phyloP scores from a whole-genome alignment of 1,140 invertebrate species.

The Papilio xuthus region DNA sequence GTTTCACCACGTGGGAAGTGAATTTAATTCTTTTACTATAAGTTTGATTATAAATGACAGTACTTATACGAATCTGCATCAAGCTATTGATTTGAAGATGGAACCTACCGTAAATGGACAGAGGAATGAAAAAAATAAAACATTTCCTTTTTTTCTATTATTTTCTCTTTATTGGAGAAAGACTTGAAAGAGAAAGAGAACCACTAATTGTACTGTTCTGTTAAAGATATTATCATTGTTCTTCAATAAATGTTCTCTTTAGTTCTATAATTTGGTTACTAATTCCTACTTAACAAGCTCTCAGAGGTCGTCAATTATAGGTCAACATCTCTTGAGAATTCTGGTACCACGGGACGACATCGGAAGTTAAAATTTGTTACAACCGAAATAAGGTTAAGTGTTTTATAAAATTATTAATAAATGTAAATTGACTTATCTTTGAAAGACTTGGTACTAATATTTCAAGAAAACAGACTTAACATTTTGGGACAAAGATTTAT shows the following conservation, averaged over 20 bases:
- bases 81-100: no score
- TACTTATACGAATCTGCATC: no score
- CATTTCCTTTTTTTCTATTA: no score
- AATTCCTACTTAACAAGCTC: not conserved
- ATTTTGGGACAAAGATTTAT: no score
- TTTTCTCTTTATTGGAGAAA: not conserved
- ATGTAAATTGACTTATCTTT: not conserved
- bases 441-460: no score
- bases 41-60: no score
- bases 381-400: not conserved
- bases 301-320: not conserved
- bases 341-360: not conserved
- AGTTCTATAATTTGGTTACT: not conserved
- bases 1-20: no score
- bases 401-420: not conserved
- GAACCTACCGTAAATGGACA: no score
- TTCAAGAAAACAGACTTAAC: no score
- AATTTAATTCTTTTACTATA: no score
- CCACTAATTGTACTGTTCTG: not conserved
- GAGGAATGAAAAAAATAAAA: no score
- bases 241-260: not conserved
- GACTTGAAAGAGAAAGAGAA: no score
- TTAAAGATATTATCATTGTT: not conserved
- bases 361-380: not conserved
- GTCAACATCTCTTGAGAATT: not conserved